Evolutionary conservation across 2,888 invertebrate species (phyloP).

Genomic region (Lepidonotus clava): DNA sequence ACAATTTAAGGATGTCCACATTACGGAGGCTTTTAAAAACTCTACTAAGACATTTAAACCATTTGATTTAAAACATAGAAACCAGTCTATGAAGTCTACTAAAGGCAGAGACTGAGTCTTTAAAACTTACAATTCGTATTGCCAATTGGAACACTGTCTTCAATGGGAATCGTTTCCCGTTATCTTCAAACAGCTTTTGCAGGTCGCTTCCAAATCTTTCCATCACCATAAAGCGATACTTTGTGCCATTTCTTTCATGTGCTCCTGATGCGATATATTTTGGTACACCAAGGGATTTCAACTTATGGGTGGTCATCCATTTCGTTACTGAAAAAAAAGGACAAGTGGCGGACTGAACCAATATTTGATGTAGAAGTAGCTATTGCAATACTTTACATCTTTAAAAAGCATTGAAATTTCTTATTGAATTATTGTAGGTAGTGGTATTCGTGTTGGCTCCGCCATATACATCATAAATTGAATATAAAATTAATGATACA

Average conservation of each 20-base stretch:
- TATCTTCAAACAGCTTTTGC: conserved; percentile 87
- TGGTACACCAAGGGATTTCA: conserved; percentile 91
- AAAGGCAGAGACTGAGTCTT: too few relatives aligned
- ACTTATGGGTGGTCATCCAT: conserved; percentile 85
- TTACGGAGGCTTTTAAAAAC: too few relatives aligned
- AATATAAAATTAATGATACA: too few relatives aligned
- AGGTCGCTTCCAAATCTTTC: conserved; percentile 93
- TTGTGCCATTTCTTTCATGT: conserved; percentile 86
- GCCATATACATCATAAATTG: too few relatives aligned
- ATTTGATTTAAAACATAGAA: too few relatives aligned
- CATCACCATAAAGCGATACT: conserved; percentile 95
- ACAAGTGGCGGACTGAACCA: too few relatives aligned
- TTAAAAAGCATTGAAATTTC: neutral
- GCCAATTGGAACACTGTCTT: conserved; percentile 90
- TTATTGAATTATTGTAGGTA: neutral
- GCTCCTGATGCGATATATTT: conserved; percentile 94
- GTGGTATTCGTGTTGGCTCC: neutral
- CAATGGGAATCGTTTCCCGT: conserved; percentile 84
- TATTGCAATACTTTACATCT: neutral
- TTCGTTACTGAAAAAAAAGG: conserved; percentile 84
- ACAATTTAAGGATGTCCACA: too few relatives aligned
- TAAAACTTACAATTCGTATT: conserved; percentile 87
- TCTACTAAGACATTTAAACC: too few relatives aligned
- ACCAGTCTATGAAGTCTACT: too few relatives aligned
- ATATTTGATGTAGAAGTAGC: too few relatives aligned